phyloP scores from a whole-genome alignment of 2,888 invertebrate genomes.

The Formica aserva region DNA sequence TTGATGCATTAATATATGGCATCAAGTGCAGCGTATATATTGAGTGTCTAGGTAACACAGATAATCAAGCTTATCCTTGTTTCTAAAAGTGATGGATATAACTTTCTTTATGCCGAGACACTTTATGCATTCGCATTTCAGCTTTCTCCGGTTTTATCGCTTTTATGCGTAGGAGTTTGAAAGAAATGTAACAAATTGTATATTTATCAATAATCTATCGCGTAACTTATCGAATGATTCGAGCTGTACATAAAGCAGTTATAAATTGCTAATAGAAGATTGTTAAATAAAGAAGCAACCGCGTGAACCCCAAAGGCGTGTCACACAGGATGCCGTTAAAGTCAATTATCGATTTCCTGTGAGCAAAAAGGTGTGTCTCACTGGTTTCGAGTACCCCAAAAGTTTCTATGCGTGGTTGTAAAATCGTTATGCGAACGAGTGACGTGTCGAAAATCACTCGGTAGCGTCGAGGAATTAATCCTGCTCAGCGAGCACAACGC shows the following conservation, averaged over 20 bases:
- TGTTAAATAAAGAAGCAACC: constrained; percentile 19
- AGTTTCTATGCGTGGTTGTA: constrained; percentile 5
- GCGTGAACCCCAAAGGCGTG: neutral
- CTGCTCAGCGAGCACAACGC: constrained; percentile 76
- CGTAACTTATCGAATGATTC: neutral
- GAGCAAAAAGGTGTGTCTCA: neutral
- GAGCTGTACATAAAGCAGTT: neutral
- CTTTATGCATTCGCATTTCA: constrained; percentile 23
- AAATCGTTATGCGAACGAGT: constrained; percentile 49
- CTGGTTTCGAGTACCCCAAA: constrained; percentile 22
- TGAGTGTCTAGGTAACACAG: constrained; percentile 23
- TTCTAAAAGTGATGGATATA: constrained; percentile 33
- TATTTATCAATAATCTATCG: neutral
- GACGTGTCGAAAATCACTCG: constrained; percentile 67
- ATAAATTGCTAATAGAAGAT: constrained; percentile 3
- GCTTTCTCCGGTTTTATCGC: constrained; percentile 42
- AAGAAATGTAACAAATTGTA: constrained; percentile 23
- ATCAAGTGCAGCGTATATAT: constrained; percentile 40
- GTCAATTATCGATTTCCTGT: constrained; percentile 43
- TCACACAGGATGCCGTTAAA: constrained; percentile 4
- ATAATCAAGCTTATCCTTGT: constrained; percentile 8
- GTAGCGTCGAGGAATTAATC: constrained; percentile 78
- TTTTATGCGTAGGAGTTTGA: constrained; percentile 21
- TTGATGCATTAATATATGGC: constrained; percentile 18
- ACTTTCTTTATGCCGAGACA: constrained; percentile 8